Evolutionary conservation across 2,888 invertebrate genomes (phyloP), one percentile per base, ranked within the genome.

Genomic region (Ormyrus nitidulus): DNA sequence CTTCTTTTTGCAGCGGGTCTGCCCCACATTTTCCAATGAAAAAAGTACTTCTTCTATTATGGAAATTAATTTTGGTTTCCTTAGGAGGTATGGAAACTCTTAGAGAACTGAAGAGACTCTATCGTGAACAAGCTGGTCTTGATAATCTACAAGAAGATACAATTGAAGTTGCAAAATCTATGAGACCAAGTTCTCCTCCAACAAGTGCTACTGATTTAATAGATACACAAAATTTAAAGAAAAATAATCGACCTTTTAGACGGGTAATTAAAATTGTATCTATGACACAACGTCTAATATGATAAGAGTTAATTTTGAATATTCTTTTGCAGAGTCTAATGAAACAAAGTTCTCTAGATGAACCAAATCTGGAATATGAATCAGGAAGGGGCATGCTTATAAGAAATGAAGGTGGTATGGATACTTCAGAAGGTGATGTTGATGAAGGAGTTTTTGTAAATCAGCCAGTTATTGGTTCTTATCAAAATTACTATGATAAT

Each of bases 21-120:
- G 96, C 97, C 6, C 98, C 99, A 19, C 98, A 99, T 92, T 99
- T 98, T 91, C 99, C 99, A 4, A 99, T 99, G 94, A 99, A 98
- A 90, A 99, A 99, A 92, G 97, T 99, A 9, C 92, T 99, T 19
- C 92, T 99, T 68, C 92, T 99, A 19, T 90, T 99, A 2, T 99
- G 99, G 99, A 99, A 99, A 92, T 94, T 97, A 9, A 94, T 99
- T 79, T 92, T 99, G 72, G 95, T 98, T 2, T 95, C 96, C 11
- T 92, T 99, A 69, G 99, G 99, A 44, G 99, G 99, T 7, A 96
- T 97, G 87, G 94, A 95, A 79, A 94, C 95, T 77, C 91, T 99
- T 49, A 95, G 95, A 86, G 93, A 94, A 84, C 91, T 95, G 73
- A 98, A 98, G 91, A 92, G 92, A 77, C 92, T 92, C 81, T 93